Base-by-base conservation (phyloP, 2,888 invertebrate species). In the Parochlus steinenii region DNA sequence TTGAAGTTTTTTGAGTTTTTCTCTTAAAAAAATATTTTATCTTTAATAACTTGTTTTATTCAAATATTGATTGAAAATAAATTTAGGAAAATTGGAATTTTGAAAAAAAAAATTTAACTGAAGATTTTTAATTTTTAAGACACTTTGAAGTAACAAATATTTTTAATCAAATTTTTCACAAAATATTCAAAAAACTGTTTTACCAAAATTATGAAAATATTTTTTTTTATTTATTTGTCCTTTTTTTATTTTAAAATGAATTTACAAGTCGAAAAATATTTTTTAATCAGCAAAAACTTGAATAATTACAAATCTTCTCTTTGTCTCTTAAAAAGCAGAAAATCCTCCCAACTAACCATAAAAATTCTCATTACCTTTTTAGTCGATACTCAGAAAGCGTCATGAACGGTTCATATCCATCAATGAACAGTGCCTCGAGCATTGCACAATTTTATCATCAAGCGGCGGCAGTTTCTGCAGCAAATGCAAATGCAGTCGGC, bases 381-480 rank as follows among this genome's bases (percentile, higher is more conserved):
- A 54, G 50, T 51, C 58, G 58, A 52, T 59, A 59, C 48, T 55
- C 60, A 39, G 59, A 59, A 47, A 58, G 50, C 44, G 56, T 59
- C 40, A 59, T 59, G 60, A 59, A 59, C 44, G n/a, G n/a, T n/a
- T 58, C 55, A 44, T 59, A 59, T 48, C 60, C 55, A 44, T 57
- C 58, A 45, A 59, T 59, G 58, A 67, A 44, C 32, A 54, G 58
- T 45, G 59, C 59, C 29, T 56, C 58, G 29, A 56, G 55, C 44
- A 57, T 71, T 44, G 86, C 87, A 17, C 85, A 86, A 60, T 87
- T 87, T 63, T 87, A 87, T 63, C 86, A 89, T 58, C 86, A 87
- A 54, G 79, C 74, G 18, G 71, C 71, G 28, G 63, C 60, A 22
- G 67, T 67, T 27, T 64, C 62, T 44, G 78, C 77, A 22, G 77